Evolutionary conservation across 2,888 invertebrate genomes (phyloP).

Genomic region (Tetramorium bicarinatum): DNA sequence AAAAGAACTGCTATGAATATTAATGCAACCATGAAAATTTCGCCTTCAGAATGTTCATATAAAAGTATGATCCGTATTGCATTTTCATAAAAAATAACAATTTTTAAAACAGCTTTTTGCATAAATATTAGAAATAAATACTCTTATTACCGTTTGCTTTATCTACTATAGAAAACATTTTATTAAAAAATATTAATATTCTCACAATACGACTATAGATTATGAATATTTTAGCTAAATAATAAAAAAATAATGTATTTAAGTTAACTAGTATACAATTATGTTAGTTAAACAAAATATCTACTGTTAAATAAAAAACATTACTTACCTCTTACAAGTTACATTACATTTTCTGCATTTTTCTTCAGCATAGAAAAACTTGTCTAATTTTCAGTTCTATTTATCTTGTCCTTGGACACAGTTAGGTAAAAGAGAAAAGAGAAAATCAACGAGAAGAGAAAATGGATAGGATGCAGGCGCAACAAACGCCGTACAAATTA

Average conservation of each 20-base stretch:
- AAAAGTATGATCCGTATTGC: neutral
- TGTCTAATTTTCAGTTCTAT: slow-evolving; percentile 34
- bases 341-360: slow-evolving; percentile 33
- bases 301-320: slow-evolving; percentile 5
- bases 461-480: neutral
- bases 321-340: slow-evolving; percentile 30
- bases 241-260: neutral
- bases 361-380: slow-evolving; percentile 22
- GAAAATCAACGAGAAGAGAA: slow-evolving; percentile 16
- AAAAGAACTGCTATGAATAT: slow-evolving; percentile 13
- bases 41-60: neutral
- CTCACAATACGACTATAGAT: neutral
- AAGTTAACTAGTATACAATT: neutral
- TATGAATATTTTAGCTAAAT: neutral
- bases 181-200: neutral
- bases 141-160: neutral
- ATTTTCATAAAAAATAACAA: neutral
- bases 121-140: slow-evolving; percentile 14
- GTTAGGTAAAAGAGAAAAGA: slow-evolving; percentile 31
- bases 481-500: slow-evolving; percentile 63
- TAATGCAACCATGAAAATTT: slow-evolving; percentile 19
- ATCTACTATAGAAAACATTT: neutral
- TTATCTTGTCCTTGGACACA: slow-evolving; percentile 31
- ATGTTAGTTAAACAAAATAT: neutral
- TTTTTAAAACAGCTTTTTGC: neutral